Conservation (phyloP, 2,888 invertebrate genomes). For the Ormyrus rosae region DNA sequence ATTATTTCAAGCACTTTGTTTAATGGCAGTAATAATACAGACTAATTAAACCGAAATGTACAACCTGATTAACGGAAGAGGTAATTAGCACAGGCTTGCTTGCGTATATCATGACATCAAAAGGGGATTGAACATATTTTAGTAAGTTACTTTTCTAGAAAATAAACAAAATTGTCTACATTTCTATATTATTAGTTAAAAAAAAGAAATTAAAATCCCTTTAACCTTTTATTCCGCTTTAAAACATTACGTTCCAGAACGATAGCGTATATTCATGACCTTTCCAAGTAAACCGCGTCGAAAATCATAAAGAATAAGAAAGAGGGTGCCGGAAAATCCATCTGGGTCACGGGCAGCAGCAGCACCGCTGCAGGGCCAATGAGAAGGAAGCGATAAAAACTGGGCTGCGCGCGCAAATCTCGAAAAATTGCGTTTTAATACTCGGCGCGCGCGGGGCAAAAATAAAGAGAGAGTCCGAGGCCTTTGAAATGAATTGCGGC, state of each 20-base stretch:
- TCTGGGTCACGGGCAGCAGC: slow-evolving; percentile 4
- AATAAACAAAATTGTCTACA: not conserved
- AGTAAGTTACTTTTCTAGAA: not conserved
- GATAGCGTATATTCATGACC: not conserved
- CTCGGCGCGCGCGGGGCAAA: not conserved
- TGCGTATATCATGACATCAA: too few species aligned
- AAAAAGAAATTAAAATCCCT: not conserved
- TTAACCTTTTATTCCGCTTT: not conserved
- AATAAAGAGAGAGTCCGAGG: not conserved
- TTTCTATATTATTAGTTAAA: not conserved
- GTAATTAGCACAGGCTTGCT: too few species aligned
- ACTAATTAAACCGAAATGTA: too few species aligned
- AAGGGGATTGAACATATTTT: not conserved
- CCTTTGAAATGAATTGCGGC: too few species aligned
- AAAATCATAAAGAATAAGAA: not conserved
- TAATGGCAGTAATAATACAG: too few species aligned
- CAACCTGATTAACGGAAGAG: too few species aligned
- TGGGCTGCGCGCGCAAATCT: slow-evolving; percentile 11
- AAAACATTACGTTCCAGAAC: not conserved
- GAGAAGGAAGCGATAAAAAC: not conserved
- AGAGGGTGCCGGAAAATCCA: not conserved
- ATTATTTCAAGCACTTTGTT: too few species aligned
- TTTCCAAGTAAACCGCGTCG: not conserved
- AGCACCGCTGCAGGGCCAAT: slow-evolving; percentile 11
- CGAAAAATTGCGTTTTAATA: not conserved